Percentiles rank a stretch among this genome's conserved stretches.
phyloP scores from a whole-genome alignment of 2,797 vertebrate species.

The Mormyrus proboscirostris region DNA sequence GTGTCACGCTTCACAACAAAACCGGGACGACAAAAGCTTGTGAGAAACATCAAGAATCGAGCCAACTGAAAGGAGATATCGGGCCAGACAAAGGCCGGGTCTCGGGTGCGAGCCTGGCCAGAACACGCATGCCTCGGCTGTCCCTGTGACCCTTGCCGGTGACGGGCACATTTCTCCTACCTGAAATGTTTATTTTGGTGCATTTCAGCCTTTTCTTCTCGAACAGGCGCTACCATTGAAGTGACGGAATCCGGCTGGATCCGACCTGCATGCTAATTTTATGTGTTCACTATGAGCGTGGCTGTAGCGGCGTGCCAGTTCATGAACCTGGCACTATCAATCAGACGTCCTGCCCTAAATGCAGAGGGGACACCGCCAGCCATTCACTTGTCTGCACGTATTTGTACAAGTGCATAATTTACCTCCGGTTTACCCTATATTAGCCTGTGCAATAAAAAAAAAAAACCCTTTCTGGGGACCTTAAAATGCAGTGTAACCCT shows the following conservation, averaged over 20 bases:
- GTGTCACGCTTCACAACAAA: background rate
- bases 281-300: constrained; percentile 37
- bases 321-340: constrained; percentile 58
- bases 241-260: constrained; percentile 54
- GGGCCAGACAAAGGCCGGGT: background rate
- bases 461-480: constrained; percentile 43
- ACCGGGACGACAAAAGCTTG: background rate
- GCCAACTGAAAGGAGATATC: background rate
- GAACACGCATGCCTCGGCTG: background rate
- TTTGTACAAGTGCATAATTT: constrained; percentile 68
- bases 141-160: background rate
- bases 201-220: constrained; percentile 34
- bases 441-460: constrained; percentile 51
- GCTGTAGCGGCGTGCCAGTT: constrained; percentile 40
- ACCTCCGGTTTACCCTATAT: constrained; percentile 60
- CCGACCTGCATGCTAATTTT: constrained; percentile 52
- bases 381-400: constrained; percentile 59
- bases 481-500: constrained; percentile 45
- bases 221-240: constrained; percentile 55
- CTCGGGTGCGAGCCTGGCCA: background rate
- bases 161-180: constrained; percentile 1
- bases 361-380: constrained; percentile 44
- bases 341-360: constrained; percentile 58
- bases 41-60: background rate
- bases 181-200: constrained; percentile 20